Percentiles rank a stretch among this genome's conserved stretches.
Conservation (phyloP, 2,888 invertebrate species). For the Tineola bisselliella region DNA sequence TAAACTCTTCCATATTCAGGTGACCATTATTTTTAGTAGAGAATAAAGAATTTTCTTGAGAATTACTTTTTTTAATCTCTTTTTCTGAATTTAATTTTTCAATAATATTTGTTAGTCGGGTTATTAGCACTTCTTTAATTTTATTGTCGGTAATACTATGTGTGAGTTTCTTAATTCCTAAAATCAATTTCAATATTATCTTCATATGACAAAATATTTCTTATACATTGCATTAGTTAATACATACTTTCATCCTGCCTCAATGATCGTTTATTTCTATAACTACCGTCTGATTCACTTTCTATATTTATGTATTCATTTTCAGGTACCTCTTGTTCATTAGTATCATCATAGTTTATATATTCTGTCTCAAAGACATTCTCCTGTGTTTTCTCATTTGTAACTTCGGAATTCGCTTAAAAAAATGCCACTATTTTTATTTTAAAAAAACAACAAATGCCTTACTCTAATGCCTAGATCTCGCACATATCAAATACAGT, state of each 20-base stretch:
- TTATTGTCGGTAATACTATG: conserved; percentile 18
- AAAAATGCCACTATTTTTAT: background rate
- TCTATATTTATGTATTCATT: background rate
- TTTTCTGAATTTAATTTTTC: conserved; percentile 42
- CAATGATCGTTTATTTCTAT: conserved; percentile 42
- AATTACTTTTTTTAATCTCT: background rate
- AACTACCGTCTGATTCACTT: conserved; percentile 17
- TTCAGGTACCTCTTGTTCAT: background rate
- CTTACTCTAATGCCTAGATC: too few species aligned
- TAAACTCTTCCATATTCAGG: conserved; percentile 24
- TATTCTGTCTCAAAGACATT: conserved; percentile 19
- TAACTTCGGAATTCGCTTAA: background rate
- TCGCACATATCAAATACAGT: too few species aligned
- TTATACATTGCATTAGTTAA: too few species aligned
- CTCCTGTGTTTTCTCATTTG: background rate
- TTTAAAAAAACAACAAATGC: too few species aligned
- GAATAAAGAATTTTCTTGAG: background rate
- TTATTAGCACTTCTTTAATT: conserved; percentile 36
- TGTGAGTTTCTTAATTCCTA: background rate
- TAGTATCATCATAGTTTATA: conserved; percentile 23
- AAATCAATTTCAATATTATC: too few species aligned
- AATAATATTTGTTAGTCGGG: conserved; percentile 32
- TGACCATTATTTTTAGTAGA: background rate
- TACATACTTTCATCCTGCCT: conserved; percentile 25
- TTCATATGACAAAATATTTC: too few species aligned